Conservation (phyloP, 2,888 invertebrate species). For the Calameuta filiformis region DNA sequence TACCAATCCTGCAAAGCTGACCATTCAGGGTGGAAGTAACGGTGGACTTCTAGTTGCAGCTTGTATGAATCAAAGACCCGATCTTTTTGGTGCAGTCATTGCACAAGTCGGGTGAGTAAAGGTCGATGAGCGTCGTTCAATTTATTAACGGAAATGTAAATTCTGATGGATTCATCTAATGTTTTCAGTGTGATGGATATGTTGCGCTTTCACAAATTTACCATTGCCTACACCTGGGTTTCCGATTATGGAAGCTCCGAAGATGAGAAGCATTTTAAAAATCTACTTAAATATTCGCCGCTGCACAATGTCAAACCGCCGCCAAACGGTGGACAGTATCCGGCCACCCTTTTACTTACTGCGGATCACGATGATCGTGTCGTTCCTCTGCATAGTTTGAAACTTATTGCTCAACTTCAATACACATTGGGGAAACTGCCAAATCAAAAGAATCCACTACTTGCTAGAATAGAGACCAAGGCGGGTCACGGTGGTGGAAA, state of each 20-base stretch:
- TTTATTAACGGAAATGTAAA: background rate
- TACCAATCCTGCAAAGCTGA: constrained; percentile 79
- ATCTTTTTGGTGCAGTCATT: constrained; percentile 92
- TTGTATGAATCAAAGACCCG: constrained; percentile 94
- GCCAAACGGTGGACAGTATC: constrained; percentile 83
- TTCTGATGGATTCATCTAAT: constrained; percentile 17
- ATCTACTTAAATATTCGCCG: constrained; percentile 89
- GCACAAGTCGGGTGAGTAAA: constrained; percentile 89
- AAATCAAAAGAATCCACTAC: constrained; percentile 84
- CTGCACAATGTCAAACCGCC: constrained; percentile 85
- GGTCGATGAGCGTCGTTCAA: background rate
- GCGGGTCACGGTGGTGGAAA: constrained; percentile 98
- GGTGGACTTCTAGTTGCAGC: constrained; percentile 97
- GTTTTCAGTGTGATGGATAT: constrained; percentile 90
- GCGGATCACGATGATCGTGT: constrained; percentile 99
- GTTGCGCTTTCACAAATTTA: constrained; percentile 97
- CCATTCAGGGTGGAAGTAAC: constrained; percentile 96
- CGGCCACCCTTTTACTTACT: constrained; percentile 91
- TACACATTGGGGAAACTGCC: constrained; percentile 73
- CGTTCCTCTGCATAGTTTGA: constrained; percentile 96
- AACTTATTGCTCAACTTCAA: constrained; percentile 93
- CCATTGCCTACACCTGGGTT: constrained; percentile 96
- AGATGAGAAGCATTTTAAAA: constrained; percentile 85
- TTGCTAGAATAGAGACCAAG: constrained; percentile 92
- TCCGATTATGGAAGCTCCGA: constrained; percentile 96